Conservation (phyloP, 1,140 invertebrate genomes). For the Bombus haemorrhoidalis region DNA sequence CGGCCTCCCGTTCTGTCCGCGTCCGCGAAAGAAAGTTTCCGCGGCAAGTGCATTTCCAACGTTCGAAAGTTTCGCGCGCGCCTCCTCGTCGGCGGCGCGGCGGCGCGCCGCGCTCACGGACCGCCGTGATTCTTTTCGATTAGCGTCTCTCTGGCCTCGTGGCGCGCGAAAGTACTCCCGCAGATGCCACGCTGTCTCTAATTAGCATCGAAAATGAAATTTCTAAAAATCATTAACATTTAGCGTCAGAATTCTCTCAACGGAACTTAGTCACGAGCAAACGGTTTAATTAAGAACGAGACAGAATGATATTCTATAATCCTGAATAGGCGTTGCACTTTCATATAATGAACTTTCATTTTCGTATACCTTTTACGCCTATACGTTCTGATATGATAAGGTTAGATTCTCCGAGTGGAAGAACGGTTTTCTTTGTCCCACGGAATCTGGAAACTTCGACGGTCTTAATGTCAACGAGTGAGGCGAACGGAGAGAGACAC, state of each 20-base stretch:
- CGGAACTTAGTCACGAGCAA: not conserved
- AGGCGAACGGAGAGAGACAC: not conserved
- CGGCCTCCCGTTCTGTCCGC: slow-evolving; percentile 69
- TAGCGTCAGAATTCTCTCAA: not conserved
- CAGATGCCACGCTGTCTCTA: not conserved
- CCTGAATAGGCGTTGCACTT: not conserved
- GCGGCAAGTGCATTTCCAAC: slow-evolving; percentile 74
- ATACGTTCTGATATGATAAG: not conserved
- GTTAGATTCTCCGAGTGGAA: no score
- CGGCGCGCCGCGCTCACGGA: slow-evolving; percentile 11
- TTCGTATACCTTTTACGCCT: not conserved
- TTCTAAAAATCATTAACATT: not conserved
- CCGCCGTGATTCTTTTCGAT: slow-evolving; percentile 63
- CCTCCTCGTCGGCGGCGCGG: slow-evolving; percentile 23
- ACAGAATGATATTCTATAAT: no score
- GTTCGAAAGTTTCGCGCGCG: slow-evolving; percentile 76
- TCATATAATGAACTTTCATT: not conserved
- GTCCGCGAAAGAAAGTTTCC: slow-evolving; percentile 78
- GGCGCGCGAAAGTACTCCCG: slow-evolving; percentile 2
- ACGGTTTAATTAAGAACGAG: not conserved
- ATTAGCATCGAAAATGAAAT: slow-evolving; percentile 12
- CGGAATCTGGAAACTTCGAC: no score
- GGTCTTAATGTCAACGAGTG: no score
- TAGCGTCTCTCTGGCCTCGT: not conserved
- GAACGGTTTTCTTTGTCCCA: no score